Base-by-base conservation (phyloP, 2,888 invertebrate genomes). In the Drosophila antonietae region DNA sequence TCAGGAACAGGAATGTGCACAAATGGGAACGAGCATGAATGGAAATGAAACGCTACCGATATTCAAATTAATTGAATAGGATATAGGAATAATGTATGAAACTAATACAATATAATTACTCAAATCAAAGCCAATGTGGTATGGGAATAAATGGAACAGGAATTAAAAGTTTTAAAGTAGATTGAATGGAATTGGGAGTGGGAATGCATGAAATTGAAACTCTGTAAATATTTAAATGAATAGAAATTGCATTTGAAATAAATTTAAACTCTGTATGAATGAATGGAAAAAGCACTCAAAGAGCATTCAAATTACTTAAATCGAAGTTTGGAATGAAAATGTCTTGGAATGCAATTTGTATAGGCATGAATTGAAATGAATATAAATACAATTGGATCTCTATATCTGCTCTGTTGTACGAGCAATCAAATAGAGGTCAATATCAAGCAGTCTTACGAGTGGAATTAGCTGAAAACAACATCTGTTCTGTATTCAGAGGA, bases 401-500 rank as follows among this genome's bases (percentile, higher is more conserved):
- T 14, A 12, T 10, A 20, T 44, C 20, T 28, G 15, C 23, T 10
- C 9, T 3, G 28, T 28, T 28, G 28, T 28, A 23, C 9, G n/a
- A 9, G 15, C 14, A 47, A 4, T 14, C 12, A 18, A 55, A 55
- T 55, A 18, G 64, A 67, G 77, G 71, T 76, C 60, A 63, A 51
- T 63, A 43, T 56, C 56, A 31, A 52, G 35, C 23, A 60, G 43
- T 59, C 23, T 62, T 31, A 28, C 49, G 35, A 20, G 18, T 51
- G 39, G 47, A 49, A 61, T 35, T 59, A 41, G 28, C 43, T 57
- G 35, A 61, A 52, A 62, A 49, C 9, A 79, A 79, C 80, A 77
- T 80, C 72, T 77, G 77, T 28, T 67, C 28, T 41, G 28, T 58
- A 49, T 60, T 61, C 53, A 60, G 49, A 63, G 53, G 53, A 66